Conservation (phyloP, 2,888 invertebrate genomes). For the Charanyca ferruginea region DNA sequence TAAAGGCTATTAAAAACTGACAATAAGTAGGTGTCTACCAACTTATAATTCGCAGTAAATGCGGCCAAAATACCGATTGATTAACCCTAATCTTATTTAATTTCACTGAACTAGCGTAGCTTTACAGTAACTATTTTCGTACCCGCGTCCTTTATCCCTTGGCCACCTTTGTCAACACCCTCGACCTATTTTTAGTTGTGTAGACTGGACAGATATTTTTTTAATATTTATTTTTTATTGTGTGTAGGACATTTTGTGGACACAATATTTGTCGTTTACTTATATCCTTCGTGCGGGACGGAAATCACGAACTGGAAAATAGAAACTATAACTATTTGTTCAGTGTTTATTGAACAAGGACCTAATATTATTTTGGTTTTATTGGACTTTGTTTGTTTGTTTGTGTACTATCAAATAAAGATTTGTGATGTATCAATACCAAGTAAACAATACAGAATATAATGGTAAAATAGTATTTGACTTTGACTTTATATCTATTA, state of each 20-base stretch:
- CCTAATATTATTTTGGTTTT: conserved; percentile 48
- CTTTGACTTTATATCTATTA: no score
- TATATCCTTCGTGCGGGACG: conserved; percentile 75
- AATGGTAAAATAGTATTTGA: no score
- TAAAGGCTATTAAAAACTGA: no score
- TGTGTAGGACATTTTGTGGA: conserved; percentile 43
- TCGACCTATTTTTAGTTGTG: conserved; percentile 34
- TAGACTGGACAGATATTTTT: conserved; percentile 12
- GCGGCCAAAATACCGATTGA: not conserved
- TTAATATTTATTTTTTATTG: conserved; percentile 42
- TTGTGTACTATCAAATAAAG: conserved; percentile 10
- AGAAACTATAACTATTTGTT: conserved; percentile 60
- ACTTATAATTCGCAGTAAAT: no score
- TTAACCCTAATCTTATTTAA: conserved; percentile 25
- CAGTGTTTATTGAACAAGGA: conserved; percentile 39
- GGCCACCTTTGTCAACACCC: conserved; percentile 44
- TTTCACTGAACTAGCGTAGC: conserved; percentile 17
- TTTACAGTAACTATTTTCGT: conserved; percentile 37
- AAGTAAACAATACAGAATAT: conserved; percentile 9
- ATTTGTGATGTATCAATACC: conserved; percentile 4
- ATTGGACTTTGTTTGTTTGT: conserved; percentile 38
- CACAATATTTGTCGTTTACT: conserved; percentile 53
- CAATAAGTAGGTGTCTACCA: no score
- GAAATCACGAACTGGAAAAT: conserved; percentile 77
- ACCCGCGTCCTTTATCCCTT: conserved; percentile 36